Base-by-base conservation (phyloP, 1,140 invertebrate genomes). In the Bicyclus anynana region DNA sequence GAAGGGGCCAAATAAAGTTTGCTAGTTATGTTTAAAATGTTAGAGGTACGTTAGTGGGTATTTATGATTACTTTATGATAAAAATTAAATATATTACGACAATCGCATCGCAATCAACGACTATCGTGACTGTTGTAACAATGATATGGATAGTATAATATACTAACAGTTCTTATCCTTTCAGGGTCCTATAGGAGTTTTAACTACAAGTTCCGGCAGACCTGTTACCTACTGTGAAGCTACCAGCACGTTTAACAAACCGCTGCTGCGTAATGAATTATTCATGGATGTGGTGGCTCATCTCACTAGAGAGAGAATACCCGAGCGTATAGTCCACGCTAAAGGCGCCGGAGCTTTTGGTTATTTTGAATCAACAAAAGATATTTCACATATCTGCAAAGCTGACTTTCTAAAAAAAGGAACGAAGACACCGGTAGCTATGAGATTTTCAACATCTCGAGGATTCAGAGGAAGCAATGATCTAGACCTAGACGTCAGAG, bases 321-420 rank as follows among this genome's bases (percentile, higher is more conserved):
- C 97, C 0, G 97, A 99, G 83, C 91, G 98, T 58, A 94, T 98
- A 0, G 97, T 98, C 0, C 97, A 99, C 81, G 97, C 97, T 0
- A 98, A 98, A 88, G 97, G 97, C 67, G 95, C 94, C 27, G 97
- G 97, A 37, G 97, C 97, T 2, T 98, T 98, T 89, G 98, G 98
- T 0, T 98, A 97, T 71, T 98, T 99, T 74, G 96, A 98, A 89
- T 94, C 97, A 4, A 99, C 97, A 0, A 94, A 98, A 71, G 96
- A 98, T 71, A 97, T 99, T 29, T 92, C 92, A 2, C 92, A 95
- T 54, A 97, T 97, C 72, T 92, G 90, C 52, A 97, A 96, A 71
- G 97, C 97, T 0, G 93, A 93, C 59, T 80, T 98, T 0, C 98
- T 99, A 85, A 92, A 92, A 14, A 76, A 89, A 47, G 90, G 97